Conservation (phyloP, 1,140 invertebrate genomes). For the Drosophila equinoxialis region DNA sequence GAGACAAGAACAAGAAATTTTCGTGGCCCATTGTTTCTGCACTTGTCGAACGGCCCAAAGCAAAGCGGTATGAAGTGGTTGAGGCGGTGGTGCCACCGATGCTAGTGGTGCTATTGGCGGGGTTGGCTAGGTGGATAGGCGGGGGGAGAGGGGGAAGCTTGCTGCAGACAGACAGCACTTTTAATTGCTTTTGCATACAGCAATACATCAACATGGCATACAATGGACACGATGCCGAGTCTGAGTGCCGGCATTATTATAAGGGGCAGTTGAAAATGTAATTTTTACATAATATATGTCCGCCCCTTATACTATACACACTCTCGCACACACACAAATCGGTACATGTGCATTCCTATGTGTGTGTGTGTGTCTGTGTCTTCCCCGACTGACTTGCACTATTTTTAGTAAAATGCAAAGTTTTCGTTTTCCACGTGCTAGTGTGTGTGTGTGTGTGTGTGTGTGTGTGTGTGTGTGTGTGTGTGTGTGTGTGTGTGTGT, state of each 20-base stretch:
- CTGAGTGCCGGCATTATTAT: conserved; percentile 72
- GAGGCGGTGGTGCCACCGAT: neutral
- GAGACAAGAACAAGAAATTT: conserved; percentile 69
- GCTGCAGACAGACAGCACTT: conserved; percentile 76
- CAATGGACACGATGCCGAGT: conserved; percentile 55
- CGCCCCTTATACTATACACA: conserved; percentile 4
- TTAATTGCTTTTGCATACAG: conserved; percentile 82
- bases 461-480: conserved; percentile 1
- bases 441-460: neutral
- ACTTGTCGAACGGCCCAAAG: conserved; percentile 18
- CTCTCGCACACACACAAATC: conserved; percentile 3
- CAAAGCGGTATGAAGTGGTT: conserved; percentile 19
- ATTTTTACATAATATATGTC: conserved; percentile 67
- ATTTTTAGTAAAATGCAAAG: conserved; percentile 68
- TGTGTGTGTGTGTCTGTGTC: conserved; percentile 19
- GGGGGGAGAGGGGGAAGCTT: neutral
- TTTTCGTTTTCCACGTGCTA: conserved; percentile 28
- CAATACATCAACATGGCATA: conserved; percentile 74
- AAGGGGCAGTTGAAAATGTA: conserved; percentile 66
- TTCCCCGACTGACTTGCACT: conserved; percentile 72
- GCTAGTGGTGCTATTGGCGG: neutral
- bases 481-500: conserved; percentile 3
- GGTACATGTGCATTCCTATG: conserved; percentile 19
- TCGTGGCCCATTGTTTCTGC: conserved; percentile 60
- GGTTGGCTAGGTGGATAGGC: neutral